Conservation (phyloP, 2,888 invertebrate species). For the Quadriops clusia region DNA sequence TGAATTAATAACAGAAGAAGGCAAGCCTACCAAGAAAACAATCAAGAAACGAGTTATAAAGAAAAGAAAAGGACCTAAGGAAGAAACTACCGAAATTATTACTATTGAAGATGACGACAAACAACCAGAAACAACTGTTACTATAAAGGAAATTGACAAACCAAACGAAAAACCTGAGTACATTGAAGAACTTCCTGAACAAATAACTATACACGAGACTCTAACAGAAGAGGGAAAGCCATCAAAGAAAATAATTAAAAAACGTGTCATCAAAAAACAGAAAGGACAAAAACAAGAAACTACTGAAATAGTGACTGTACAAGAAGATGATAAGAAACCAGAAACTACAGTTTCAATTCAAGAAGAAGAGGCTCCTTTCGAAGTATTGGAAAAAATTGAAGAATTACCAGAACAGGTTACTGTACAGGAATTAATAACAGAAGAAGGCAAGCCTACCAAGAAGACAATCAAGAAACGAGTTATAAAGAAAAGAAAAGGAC, state of each 20-base stretch:
- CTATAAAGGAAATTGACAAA: conserved; percentile 20
- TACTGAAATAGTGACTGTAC: conserved; percentile 33
- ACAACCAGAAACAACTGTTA: conserved; percentile 23
- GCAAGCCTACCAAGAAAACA: conserved; percentile 24
- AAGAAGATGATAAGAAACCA: conserved; percentile 35
- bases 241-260: conserved; percentile 29
- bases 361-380: conserved; percentile 17
- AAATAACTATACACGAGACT: conserved; percentile 24
- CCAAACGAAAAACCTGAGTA: conserved; percentile 12
- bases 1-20: conserved; percentile 20
- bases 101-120: conserved; percentile 26
- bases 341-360: conserved; percentile 34
- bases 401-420: conserved; percentile 29
- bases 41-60: conserved; percentile 29
- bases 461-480: conserved; percentile 29
- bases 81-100: conserved; percentile 28
- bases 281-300: conserved; percentile 35
- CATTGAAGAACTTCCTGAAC: conserved; percentile 26
- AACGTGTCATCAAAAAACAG: conserved; percentile 30
- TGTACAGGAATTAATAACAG: conserved; percentile 26
- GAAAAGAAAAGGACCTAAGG: conserved; percentile 31
- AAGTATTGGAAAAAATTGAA: conserved; percentile 24
- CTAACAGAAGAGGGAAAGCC: conserved; percentile 31
- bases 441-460: conserved; percentile 22
- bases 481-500: conserved; percentile 31